Percentiles rank a stretch among this genome's conserved stretches.
Evolutionary conservation across 2,888 invertebrate genomes (phyloP).

Genomic region (Schrankia costaestrigalis): DNA sequence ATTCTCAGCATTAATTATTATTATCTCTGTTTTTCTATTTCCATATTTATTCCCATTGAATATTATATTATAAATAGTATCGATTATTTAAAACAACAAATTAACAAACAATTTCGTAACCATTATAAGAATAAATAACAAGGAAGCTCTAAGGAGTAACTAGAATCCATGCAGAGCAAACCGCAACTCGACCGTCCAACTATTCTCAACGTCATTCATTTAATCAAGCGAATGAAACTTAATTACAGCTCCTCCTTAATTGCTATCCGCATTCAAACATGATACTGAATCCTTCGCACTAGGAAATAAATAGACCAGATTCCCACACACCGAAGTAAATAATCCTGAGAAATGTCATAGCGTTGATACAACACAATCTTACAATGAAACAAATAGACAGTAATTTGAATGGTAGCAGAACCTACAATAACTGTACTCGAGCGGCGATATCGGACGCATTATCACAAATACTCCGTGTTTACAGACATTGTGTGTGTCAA

Average conservation of each 20-base stretch:
- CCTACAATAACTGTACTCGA: slow-evolving; percentile 32
- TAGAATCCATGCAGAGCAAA: slow-evolving; percentile 21
- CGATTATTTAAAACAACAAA: no score
- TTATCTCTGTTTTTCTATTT: no score
- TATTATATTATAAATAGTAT: no score
- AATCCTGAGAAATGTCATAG: slow-evolving; percentile 26
- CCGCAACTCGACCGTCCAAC: slow-evolving; percentile 12
- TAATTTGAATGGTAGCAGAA: slow-evolving; percentile 29
- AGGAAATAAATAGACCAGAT: slow-evolving; percentile 16
- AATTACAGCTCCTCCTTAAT: slow-evolving; percentile 18
- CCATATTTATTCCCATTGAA: no score
- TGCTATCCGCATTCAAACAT: slow-evolving; percentile 25
- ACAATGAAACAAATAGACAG: slow-evolving; percentile 27
- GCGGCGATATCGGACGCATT: slow-evolving; percentile 29
- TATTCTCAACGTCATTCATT: slow-evolving; percentile 14
- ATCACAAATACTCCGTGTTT: slow-evolving; percentile 36
- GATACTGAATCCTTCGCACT: slow-evolving; percentile 13
- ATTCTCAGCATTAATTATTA: no score
- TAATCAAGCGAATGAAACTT: slow-evolving; percentile 23
- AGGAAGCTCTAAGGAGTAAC: no score
- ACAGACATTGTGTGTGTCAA: slow-evolving; percentile 41
- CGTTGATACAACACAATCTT: slow-evolving; percentile 15
- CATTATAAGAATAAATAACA: no score
- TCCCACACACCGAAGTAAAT: slow-evolving; percentile 24
- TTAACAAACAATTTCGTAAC: no score